These are phyloP conservation scores for Catharus bicknelli DNA, from an alignment of 2,113 vertebrate species.

Conservation along the genomic window DNA sequence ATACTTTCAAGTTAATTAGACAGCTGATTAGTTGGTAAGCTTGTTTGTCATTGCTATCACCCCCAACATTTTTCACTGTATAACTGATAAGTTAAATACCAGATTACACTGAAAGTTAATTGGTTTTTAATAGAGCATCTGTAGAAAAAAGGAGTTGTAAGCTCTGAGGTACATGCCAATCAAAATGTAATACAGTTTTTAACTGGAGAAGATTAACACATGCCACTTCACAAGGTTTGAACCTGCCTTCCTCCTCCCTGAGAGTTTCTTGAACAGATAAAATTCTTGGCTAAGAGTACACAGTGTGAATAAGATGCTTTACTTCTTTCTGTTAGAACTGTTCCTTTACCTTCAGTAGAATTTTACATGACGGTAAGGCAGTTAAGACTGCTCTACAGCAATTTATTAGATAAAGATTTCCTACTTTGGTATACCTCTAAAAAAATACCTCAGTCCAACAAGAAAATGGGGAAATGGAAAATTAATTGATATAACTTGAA, in stretches of 20 bases:
- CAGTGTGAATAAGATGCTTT: background rate
- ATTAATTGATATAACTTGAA: background rate
- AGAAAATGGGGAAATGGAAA: background rate
- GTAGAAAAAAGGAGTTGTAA: background rate
- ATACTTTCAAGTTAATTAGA: conserved; percentile 54
- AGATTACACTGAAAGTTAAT: conserved; percentile 56
- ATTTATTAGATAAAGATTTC: background rate
- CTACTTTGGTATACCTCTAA: background rate
- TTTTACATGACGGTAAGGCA: background rate
- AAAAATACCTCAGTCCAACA: background rate
- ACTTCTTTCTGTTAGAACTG: background rate
- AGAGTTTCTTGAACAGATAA: background rate
- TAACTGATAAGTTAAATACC: conserved; percentile 50
- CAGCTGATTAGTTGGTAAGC: conserved; percentile 30
- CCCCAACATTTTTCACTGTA: conserved; percentile 36
- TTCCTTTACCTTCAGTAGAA: background rate
- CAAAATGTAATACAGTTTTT: conserved; percentile 21
- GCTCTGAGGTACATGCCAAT: conserved; percentile 26
- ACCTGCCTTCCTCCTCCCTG: background rate
- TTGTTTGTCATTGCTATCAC: conserved; percentile 45
- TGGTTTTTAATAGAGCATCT: conserved; percentile 42
- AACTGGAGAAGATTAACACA: conserved; percentile 12
- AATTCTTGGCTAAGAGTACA: background rate
- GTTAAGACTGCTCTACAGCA: background rate
- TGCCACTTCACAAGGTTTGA: background rate